phyloP scores from a whole-genome alignment of 2,888 invertebrate genomes.

The Bombyx huttoni region DNA sequence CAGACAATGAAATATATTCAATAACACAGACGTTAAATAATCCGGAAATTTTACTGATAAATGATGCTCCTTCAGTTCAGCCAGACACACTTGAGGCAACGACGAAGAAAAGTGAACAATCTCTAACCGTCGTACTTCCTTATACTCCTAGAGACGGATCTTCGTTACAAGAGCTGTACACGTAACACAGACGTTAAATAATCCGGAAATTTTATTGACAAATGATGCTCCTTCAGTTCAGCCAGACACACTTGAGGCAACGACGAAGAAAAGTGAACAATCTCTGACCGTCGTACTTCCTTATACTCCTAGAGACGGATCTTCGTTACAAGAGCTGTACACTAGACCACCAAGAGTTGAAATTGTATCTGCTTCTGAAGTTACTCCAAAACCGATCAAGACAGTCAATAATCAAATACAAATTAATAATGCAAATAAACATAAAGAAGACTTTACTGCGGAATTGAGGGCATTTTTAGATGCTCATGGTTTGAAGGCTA shows the following conservation, averaged over 20 bases:
- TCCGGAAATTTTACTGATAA: constrained; percentile 15
- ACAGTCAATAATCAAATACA: constrained; percentile 22
- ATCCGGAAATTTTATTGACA: constrained; percentile 15
- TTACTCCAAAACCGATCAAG: constrained; percentile 32
- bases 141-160: constrained; percentile 72
- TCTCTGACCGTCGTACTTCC: constrained; percentile 79
- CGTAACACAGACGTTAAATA: constrained; percentile 13
- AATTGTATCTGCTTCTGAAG: constrained; percentile 51
- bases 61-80: constrained; percentile 14
- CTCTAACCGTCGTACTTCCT: constrained; percentile 78
- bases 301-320: constrained; percentile 70
- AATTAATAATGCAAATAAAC: constrained; percentile 27
- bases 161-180: constrained; percentile 70
- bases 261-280: constrained; percentile 33
- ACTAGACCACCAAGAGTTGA: constrained; percentile 77
- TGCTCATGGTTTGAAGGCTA: constrained; percentile 48
- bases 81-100: constrained; percentile 28
- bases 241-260: constrained; percentile 25
- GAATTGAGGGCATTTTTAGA: constrained; percentile 56
- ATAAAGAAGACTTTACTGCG: constrained; percentile 37
- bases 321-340: constrained; percentile 75
- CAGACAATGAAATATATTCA: constrained; percentile 36
- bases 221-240: constrained; percentile 15
- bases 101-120: constrained; percentile 37
- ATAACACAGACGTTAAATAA: constrained; percentile 14